Conservation (phyloP, 2,113 vertebrate species). For the Stictonetta naevosa region DNA sequence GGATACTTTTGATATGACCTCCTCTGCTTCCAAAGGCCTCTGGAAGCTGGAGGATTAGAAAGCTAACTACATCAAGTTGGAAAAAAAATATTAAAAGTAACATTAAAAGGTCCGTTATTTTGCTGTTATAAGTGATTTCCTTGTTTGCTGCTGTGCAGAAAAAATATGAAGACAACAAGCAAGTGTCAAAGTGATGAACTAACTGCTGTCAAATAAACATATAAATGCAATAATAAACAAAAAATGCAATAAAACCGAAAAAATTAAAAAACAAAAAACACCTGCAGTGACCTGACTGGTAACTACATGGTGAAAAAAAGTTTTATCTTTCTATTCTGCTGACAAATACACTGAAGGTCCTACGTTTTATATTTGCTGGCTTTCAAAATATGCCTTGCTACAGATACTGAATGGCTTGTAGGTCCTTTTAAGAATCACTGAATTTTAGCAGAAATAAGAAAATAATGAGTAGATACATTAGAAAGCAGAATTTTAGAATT, state of each 20-base stretch:
- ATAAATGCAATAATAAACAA: background rate
- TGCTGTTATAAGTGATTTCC: background rate
- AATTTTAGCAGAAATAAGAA: background rate
- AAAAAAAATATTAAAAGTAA: background rate
- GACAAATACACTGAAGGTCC: background rate
- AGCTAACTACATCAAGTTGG: background rate
- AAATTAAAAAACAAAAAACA: background rate
- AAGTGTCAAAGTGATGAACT: accelerated
- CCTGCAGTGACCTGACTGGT: background rate
- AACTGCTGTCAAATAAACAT: background rate
- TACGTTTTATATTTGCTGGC: background rate
- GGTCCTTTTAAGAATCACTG: background rate
- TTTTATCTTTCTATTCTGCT: background rate
- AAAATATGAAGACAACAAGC: background rate
- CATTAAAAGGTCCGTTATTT: background rate
- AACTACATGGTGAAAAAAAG: background rate
- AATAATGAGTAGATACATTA: background rate
- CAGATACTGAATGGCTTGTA: background rate
- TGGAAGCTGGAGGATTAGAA: background rate
- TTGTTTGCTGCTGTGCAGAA: background rate
- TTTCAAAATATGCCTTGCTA: background rate
- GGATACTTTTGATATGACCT: background rate
- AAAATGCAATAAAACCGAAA: background rate
- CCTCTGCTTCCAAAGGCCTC: background rate
- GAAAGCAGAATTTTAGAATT: background rate